Evolutionary conservation across 2,888 invertebrate species (phyloP).

Genomic region (Nymphalis c-album): DNA sequence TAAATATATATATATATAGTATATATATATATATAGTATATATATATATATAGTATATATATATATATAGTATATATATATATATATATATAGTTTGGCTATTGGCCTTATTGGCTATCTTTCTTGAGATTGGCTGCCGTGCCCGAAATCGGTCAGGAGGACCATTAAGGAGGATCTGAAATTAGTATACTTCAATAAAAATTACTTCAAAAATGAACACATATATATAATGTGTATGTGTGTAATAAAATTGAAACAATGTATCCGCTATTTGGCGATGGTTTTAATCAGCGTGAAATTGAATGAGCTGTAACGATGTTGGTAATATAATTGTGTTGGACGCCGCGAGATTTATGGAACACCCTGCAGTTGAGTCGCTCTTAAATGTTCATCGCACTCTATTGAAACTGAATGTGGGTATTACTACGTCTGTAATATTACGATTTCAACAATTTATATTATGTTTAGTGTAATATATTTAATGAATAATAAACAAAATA

Average conservation of each 20-base stretch:
- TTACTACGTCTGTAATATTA: background rate
- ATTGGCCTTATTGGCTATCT: too few relatives aligned
- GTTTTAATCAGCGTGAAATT: slow-evolving; percentile 33
- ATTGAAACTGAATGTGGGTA: background rate
- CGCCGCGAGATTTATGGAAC: slow-evolving; percentile 11
- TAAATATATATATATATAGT: too few relatives aligned
- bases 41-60: too few relatives aligned
- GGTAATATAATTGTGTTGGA: slow-evolving; percentile 18
- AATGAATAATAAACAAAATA: too few relatives aligned
- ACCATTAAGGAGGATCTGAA: too few relatives aligned
- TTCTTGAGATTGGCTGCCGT: too few relatives aligned
- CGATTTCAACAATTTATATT: too few relatives aligned
- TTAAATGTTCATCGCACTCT: background rate
- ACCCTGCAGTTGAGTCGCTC: background rate
- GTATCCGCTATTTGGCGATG: slow-evolving; percentile 10
- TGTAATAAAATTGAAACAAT: slow-evolving; percentile 8
- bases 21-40: too few relatives aligned
- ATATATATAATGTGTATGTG: background rate
- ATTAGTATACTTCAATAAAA: background rate
- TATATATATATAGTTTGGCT: too few relatives aligned
- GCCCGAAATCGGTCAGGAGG: too few relatives aligned
- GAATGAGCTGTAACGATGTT: slow-evolving; percentile 27
- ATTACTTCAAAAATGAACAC: background rate
- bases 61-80: too few relatives aligned
- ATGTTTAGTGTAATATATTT: too few relatives aligned